Percentiles rank a stretch among this genome's conserved stretches.
phyloP scores from a whole-genome alignment of 2,888 invertebrate genomes.

The Pegoplata infirma region DNA sequence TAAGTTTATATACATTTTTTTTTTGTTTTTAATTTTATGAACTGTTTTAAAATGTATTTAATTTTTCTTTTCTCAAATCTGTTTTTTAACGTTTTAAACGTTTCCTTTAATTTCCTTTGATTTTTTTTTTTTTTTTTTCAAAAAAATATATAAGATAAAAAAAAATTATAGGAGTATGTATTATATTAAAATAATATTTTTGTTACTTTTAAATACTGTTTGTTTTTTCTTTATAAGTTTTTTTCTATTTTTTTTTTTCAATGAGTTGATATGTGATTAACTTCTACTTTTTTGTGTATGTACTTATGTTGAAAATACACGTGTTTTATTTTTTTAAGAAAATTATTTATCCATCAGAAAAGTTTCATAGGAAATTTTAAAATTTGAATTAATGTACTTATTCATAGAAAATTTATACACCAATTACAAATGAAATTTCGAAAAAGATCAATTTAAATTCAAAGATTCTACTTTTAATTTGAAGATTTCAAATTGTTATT shows the following conservation, averaged over 20 bases:
- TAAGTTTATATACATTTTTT: constrained; percentile 43
- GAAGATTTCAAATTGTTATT: too few relatives aligned
- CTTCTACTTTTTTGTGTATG: constrained; percentile 4
- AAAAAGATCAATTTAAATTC: too few relatives aligned
- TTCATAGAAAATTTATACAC: too few relatives aligned
- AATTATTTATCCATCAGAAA: too few relatives aligned
- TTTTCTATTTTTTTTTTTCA: constrained; percentile 16
- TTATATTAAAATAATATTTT: too few relatives aligned
- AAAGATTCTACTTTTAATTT: too few relatives aligned
- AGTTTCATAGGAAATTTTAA: too few relatives aligned
- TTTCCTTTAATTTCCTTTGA: neutral
- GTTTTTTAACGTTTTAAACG: constrained; percentile 30
- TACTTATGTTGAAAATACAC: neutral
- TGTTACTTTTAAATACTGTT: constrained; percentile 2
- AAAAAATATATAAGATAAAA: neutral
- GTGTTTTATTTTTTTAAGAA: neutral
- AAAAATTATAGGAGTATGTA: too few relatives aligned
- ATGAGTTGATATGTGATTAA: constrained; percentile 53
- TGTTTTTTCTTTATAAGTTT: constrained; percentile 5
- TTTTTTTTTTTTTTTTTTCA: neutral
- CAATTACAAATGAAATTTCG: too few relatives aligned
- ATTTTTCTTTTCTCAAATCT: constrained; percentile 14
- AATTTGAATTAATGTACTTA: too few relatives aligned
- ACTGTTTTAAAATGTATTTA: neutral
- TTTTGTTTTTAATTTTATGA: constrained; percentile 2